Percentiles rank a stretch among this genome's conserved stretches.
Evolutionary conservation across 2,113 vertebrate genomes (phyloP).

Genomic region (Pseudonaja textilis): DNA sequence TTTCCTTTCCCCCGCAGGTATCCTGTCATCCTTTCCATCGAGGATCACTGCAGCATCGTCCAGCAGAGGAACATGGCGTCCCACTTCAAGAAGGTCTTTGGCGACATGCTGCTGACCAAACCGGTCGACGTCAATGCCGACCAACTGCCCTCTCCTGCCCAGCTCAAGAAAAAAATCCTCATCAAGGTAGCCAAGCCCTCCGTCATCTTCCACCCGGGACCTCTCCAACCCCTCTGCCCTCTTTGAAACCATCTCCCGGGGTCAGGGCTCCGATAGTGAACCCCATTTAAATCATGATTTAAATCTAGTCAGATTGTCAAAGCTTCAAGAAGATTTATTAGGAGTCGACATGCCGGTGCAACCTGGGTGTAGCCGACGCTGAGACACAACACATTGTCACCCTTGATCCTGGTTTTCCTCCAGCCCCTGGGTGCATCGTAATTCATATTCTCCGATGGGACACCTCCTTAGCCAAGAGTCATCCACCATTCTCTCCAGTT

Average conservation of each 20-base stretch:
- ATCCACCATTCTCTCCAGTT: too few relatives aligned
- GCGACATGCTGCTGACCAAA: conserved; percentile 85
- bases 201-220: neutral
- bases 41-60: conserved; percentile 88
- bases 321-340: too few relatives aligned
- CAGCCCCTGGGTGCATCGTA: too few relatives aligned
- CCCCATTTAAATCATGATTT: too few relatives aligned
- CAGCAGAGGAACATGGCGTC: conserved; percentile 90
- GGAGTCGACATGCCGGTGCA: too few relatives aligned
- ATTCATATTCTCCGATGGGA: too few relatives aligned
- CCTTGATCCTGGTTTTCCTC: too few relatives aligned
- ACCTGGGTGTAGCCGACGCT: too few relatives aligned
- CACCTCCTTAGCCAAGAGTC: too few relatives aligned
- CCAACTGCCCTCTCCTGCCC: conserved; percentile 80
- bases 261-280: too few relatives aligned
- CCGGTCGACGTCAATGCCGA: conserved; percentile 79
- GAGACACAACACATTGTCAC: too few relatives aligned
- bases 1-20: conserved; percentile 65
- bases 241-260: neutral
- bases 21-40: conserved; percentile 84
- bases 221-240: neutral
- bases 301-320: too few relatives aligned
- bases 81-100: conserved; percentile 86
- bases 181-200: conserved; percentile 74
- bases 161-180: conserved; percentile 85